Conservation (phyloP, 2,888 invertebrate species). For the Pyrgus malvae region DNA sequence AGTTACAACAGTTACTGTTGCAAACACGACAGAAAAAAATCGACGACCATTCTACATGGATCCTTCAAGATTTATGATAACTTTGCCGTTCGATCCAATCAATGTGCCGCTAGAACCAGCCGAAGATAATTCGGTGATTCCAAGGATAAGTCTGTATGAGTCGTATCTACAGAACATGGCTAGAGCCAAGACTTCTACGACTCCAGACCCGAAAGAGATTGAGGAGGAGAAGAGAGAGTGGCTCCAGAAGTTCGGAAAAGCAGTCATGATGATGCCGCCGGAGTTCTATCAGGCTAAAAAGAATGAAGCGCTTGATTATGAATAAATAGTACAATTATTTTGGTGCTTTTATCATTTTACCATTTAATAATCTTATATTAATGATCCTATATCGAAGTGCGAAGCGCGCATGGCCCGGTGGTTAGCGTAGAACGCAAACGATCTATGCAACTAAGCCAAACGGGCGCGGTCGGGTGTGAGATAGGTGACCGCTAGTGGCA, state of each 20-base stretch:
- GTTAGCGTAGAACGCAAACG: too few relatives aligned
- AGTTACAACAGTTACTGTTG: not conserved
- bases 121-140: conserved; percentile 66
- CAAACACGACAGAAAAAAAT: conserved; percentile 41
- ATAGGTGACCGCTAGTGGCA: too few relatives aligned
- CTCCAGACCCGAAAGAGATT: conserved; percentile 39
- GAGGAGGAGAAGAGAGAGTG: conserved; percentile 44
- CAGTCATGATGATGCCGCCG: conserved; percentile 44
- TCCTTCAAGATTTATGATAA: conserved; percentile 57
- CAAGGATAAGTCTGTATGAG: conserved; percentile 71
- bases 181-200: conserved; percentile 51
- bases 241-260: conserved; percentile 49
- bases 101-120: conserved; percentile 69
- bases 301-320: conserved; percentile 9
- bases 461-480: too few relatives aligned
- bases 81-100: conserved; percentile 65
- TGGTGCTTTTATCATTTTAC: too few relatives aligned
- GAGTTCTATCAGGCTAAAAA: conserved; percentile 25
- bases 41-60: conserved; percentile 43
- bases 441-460: too few relatives aligned
- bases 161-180: conserved; percentile 64
- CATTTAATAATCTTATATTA: too few relatives aligned
- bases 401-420: too few relatives aligned
- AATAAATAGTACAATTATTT: not conserved
- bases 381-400: too few relatives aligned